Base-by-base conservation (phyloP, 2,797 vertebrate species). In the Gymnoscopelus braueri region DNA sequence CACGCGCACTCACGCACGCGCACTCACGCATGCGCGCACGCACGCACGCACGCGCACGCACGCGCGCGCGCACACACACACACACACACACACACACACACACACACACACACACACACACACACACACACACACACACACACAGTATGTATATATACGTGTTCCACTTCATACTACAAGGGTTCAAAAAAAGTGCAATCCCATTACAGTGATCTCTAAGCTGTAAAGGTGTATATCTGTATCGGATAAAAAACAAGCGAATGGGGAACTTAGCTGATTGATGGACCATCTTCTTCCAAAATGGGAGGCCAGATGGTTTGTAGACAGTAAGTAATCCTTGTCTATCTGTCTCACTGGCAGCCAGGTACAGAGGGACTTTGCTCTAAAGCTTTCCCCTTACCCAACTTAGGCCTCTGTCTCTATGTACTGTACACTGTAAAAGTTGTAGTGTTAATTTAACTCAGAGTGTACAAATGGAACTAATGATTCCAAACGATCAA, bases 291-390 rank as follows among this genome's bases (percentile, higher is more conserved):
- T 67, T 67, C 26, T 19, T 55, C 57, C n/a, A 63, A 72, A 81
- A 51, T 78, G 72, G 84, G 76, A 69, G 75, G 68, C 72, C 82
- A 85, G 85, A 82, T 88, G 82, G 87, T 80, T 82, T 77, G 82
- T 83, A 67, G 75, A 69, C 68, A 67, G 67, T 88, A 88, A 67
- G 67, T 88, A 88, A 89, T 86, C 87, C 69, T 52, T 4, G 61
- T 81, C 74, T 83, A 57, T 69, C 74, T 79, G 67, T 78, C 65
- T 79, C 73, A 78, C 69, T 75, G 81, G 74, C 76, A 76, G 66
- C 55, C 52, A 65, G 75, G 77, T 75, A 69, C 59, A 82, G 72
- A 77, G 51, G 57, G 15, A 60, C 79, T 78, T 61, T 63, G 39
- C 72, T 65, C 63, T 53, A 80, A 80, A 80, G 66, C 74, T 71